These are phyloP conservation scores for human DNA, from an alignment of 2,113 vertebrate species.

Conservation along the genomic window GRCh38 chr3:170164001-170164500, in stretches of 20 bases:
- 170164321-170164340: not conserved
- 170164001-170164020: no score
- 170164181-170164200: no score
- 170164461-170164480: not conserved
- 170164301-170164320: not conserved
- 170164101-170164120: no score
- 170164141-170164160: no score
- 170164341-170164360: not conserved
- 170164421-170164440: not conserved
- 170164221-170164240: not conserved
- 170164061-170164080: no score
- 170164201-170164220: no score
- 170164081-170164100: no score
- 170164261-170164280: not conserved
- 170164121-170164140: no score
- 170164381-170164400: not conserved
- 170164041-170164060: no score
- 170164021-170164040: no score
- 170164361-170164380: conserved; percentile 43
- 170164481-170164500: conserved; percentile 19
- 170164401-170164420: not conserved
- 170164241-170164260: not conserved
- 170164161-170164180: no score
- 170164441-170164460: not conserved
- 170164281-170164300: not conserved